A percentile compares a stretch with the other conserved stretches of the same genome.
Conservation (phyloP, 1,140 invertebrate genomes). For the Batillaria attramentaria region DNA sequence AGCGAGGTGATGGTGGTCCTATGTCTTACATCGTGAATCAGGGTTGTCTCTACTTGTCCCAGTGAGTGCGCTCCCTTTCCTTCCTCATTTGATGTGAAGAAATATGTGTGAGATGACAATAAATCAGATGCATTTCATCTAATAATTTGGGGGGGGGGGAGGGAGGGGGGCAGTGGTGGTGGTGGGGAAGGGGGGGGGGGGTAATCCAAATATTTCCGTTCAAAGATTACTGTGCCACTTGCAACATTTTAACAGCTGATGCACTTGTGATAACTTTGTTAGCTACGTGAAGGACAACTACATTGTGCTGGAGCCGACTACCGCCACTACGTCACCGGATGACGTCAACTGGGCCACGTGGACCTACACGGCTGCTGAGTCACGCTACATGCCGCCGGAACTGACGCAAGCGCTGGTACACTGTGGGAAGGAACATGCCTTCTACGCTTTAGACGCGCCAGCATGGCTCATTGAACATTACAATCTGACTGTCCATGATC, state of each 20-base stretch:
- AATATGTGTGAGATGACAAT: too few species aligned
- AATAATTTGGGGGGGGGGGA: too few species aligned
- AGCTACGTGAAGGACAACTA: slow-evolving; percentile 18
- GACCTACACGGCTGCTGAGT: slow-evolving; percentile 7
- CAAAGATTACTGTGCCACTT: neutral
- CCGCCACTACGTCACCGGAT: neutral
- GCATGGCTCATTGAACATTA: neutral
- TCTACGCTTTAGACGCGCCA: neutral
- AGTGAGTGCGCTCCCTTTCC: too few species aligned
- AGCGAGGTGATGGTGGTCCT: too few species aligned
- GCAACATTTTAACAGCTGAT: neutral
- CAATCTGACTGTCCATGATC: slow-evolving; percentile 8
- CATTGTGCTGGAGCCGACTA: neutral
- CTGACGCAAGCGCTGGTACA: slow-evolving; percentile 10
- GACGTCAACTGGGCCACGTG: slow-evolving; percentile 24
- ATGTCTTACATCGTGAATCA: too few species aligned
- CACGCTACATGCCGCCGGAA: slow-evolving; percentile 12
- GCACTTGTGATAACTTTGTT: neutral
- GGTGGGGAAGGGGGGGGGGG: too few species aligned
- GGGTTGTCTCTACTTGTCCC: too few species aligned
- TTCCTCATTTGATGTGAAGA: too few species aligned
- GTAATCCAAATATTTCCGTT: too few species aligned
- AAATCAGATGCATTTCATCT: too few species aligned
- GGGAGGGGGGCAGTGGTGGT: too few species aligned
- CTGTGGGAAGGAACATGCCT: slow-evolving; percentile 9